Evolutionary conservation across 2,113 vertebrate species (phyloP), one percentile per base, ranked within the genome.

Genomic region (Asarcornis scutulata): DNA sequence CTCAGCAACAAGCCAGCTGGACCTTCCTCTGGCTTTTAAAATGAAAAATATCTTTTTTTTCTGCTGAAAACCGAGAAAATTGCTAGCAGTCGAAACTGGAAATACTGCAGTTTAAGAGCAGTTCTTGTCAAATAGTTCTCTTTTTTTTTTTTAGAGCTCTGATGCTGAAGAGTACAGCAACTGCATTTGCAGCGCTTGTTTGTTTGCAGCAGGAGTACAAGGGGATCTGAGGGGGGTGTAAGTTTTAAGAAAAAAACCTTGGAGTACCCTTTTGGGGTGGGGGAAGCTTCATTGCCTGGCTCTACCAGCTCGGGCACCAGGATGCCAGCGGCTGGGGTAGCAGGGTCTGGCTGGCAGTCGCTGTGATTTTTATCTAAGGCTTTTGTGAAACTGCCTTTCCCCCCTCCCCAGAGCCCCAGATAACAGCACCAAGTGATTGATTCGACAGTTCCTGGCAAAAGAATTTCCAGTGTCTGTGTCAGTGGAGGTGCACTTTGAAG

Each of bases 191-290:
- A 67, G 29, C 1, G 15, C 31, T 80, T 36, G 1, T 60, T 21
- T 72, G 1, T 73, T 80, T 50, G 40, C 44, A 38, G 27, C 8
- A 4, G 71, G 32, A 69, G 62, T 11, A 1, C 2, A 50, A 25
- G 0, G 32, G 23, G 16, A 36, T 55, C 16, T 0, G 5, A 42
- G 50, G 67, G 17, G n/a, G 13, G 17, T 4, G 1, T 13, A 17
- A 67, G 75, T 71, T 82, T 44, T 32, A 40, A 13, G 23, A 66
- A 86, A 60, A 22, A 88, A 76, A 52, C 12, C 38, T 69, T 29
- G 32, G 56, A 89, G 36, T 38, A 50, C 25, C 53, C 53, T 73
- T 17, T n/a, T 69, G 83, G 22, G 60, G 13, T 3, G 10, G 36
- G 36, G 23, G 17, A 72, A 50, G 27, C 76, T 88, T 69, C 64